A percentile compares a stretch with the other conserved stretches of the same genome.
Evolutionary conservation across 30 jellyfish, hydroid and myxozoan species (phyloP).

Genomic region (Turritopsis rubra): DNA sequence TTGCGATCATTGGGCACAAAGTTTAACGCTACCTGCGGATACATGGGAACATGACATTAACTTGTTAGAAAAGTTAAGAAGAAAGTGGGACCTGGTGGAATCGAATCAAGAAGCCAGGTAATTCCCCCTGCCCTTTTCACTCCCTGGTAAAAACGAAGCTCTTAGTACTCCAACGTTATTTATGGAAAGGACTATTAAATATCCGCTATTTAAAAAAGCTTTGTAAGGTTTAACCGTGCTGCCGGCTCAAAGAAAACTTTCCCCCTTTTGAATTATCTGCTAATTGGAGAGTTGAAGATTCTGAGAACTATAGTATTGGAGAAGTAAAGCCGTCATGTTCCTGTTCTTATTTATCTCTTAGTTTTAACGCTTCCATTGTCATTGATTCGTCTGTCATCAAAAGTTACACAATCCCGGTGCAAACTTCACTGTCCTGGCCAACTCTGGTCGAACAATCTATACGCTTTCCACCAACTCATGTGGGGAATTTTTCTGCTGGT

Average conservation of each 20-base stretch:
- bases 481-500: conserved; percentile 66
- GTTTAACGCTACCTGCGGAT: conserved; percentile 72
- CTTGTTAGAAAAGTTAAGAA: conserved; percentile 68
- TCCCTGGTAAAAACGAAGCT: too few species aligned
- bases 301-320: too few species aligned
- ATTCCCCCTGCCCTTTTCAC: too few species aligned
- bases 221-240: too few species aligned
- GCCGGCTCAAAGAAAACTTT: too few species aligned
- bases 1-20: conserved; percentile 76
- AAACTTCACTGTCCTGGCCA: conserved; percentile 95
- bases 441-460: conserved; percentile 90
- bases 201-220: not conserved
- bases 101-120: conserved; percentile 70
- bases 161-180: too few species aligned
- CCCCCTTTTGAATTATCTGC: too few species aligned
- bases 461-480: conserved; percentile 87
- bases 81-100: conserved; percentile 79
- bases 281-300: too few species aligned
- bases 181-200: too few species aligned
- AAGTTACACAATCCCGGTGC: conserved; percentile 77
- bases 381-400: conserved; percentile 62
- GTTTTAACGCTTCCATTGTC: conserved; percentile 74
- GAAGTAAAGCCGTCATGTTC: too few species aligned
- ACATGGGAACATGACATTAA: conserved; percentile 91
- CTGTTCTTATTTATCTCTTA: conserved; percentile 9